phyloP scores from a whole-genome alignment of 2,797 vertebrate species.

The Tapera naevia region DNA sequence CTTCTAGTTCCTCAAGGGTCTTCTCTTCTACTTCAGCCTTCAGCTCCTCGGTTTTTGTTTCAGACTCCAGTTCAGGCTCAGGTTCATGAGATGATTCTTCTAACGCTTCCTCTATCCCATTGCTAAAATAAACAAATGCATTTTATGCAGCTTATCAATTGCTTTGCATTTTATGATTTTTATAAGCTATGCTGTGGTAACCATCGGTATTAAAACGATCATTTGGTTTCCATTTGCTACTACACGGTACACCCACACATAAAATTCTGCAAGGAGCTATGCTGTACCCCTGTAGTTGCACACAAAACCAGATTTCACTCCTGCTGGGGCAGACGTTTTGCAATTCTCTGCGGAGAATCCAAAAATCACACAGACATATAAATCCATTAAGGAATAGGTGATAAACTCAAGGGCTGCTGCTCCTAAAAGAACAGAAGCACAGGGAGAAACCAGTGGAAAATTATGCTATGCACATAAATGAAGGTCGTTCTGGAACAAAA shows the following conservation, averaged over 20 bases:
- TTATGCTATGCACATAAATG: neutral
- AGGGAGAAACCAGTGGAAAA: neutral
- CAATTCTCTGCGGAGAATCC: neutral
- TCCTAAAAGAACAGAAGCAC: neutral
- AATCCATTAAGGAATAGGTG: neutral
- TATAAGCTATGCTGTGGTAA: neutral
- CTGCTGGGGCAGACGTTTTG: neutral
- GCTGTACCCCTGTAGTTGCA: neutral
- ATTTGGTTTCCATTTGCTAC: neutral
- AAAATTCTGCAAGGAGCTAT: neutral
- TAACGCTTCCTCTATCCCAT: conserved; percentile 92
- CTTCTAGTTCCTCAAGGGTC: conserved; percentile 88
- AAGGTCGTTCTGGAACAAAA: neutral
- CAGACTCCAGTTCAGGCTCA: conserved; percentile 88
- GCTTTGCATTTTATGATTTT: neutral
- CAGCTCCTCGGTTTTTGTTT: conserved; percentile 87
- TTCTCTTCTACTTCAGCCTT: conserved; percentile 90
- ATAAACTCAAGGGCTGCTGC: neutral
- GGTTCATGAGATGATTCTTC: conserved; percentile 88
- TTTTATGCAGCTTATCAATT: neutral
- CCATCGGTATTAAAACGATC: neutral
- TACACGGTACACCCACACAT: fast-evolving
- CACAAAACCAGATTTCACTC: neutral
- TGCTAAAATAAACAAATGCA: conserved; percentile 76
- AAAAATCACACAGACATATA: neutral